Percentiles rank a stretch among this genome's conserved stretches.
Evolutionary conservation across 2,797 vertebrate species (phyloP).

Genomic region (Mycteria americana): DNA sequence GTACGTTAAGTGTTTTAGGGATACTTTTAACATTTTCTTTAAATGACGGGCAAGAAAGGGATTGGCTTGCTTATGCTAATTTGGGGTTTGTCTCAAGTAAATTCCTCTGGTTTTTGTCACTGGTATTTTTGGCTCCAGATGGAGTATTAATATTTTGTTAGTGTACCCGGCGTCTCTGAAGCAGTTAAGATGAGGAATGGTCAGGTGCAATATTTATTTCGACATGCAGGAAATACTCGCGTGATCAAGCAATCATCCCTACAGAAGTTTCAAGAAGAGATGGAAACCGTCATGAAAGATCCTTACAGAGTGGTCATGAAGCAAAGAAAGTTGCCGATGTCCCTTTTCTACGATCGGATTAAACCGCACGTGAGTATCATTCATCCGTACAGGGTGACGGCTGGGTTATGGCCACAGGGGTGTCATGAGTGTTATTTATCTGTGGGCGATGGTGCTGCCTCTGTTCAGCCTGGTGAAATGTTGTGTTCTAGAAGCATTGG

Average conservation of each 20-base stretch:
- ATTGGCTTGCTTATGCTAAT: not conserved
- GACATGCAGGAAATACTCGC: slow-evolving; percentile 88
- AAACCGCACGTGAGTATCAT: slow-evolving; percentile 89
- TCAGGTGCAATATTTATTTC: not conserved
- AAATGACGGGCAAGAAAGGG: not conserved
- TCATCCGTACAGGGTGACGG: not conserved
- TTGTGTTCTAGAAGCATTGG: not conserved
- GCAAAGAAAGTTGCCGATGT: slow-evolving; percentile 94
- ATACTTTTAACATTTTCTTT: not conserved
- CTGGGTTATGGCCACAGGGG: not conserved
- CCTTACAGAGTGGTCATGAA: slow-evolving; percentile 96
- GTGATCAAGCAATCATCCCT: slow-evolving; percentile 97
- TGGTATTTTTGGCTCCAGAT: not conserved
- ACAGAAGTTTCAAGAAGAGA: slow-evolving; percentile 97
- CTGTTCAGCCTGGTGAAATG: not conserved
- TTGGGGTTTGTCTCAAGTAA: not conserved
- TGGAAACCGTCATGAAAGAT: slow-evolving; percentile 90
- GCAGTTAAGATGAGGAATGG: not conserved
- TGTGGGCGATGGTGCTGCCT: fast-evolving
- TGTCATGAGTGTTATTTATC: fast-evolving
- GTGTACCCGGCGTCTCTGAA: not conserved
- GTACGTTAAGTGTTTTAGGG: not conserved
- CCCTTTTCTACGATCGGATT: slow-evolving; percentile 87
- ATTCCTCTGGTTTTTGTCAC: not conserved
- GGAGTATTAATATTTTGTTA: not conserved